Evolutionary conservation across 2,888 invertebrate species (phyloP).

Genomic region (Synanthedon myopaeformis): DNA sequence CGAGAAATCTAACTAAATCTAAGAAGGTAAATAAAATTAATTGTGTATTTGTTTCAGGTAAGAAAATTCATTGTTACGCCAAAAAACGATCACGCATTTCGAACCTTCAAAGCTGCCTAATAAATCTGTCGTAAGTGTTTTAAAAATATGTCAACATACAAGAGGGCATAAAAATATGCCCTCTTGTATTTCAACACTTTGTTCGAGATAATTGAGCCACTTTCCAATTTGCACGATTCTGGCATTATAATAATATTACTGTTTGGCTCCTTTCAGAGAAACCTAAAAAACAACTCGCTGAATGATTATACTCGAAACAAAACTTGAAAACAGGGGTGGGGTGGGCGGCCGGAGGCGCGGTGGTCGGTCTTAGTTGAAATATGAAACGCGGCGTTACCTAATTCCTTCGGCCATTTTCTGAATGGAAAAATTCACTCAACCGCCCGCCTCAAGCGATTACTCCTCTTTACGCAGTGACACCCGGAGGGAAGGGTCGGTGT

Average conservation of each 20-base stretch:
- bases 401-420: constrained; percentile 55
- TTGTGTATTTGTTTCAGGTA: constrained; percentile 18
- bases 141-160: constrained; percentile 24
- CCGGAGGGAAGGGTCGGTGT: constrained; percentile 29
- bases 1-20: neutral
- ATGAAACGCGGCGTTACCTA: constrained; percentile 46
- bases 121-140: constrained; percentile 13
- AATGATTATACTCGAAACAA: constrained; percentile 20
- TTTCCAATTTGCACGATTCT: constrained; percentile 34
- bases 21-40: neutral
- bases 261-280: constrained; percentile 32
- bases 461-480: constrained; percentile 51
- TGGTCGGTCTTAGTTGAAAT: constrained; percentile 36
- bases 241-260: constrained; percentile 29
- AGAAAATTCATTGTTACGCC: constrained; percentile 1
- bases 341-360: constrained; percentile 17
- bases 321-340: constrained; percentile 5
- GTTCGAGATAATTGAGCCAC: constrained; percentile 32
- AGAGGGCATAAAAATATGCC: too few relatives aligned
- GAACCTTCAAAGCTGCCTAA: neutral
- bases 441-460: constrained; percentile 54
- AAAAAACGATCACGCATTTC: too few relatives aligned
- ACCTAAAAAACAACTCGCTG: constrained; percentile 44
- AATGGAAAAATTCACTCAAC: constrained; percentile 61
- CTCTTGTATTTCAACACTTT: constrained; percentile 23